These are phyloP conservation scores for Diaprepes abbreviatus DNA, from an alignment of 2,888 invertebrate species.

Conservation along the genomic window DNA sequence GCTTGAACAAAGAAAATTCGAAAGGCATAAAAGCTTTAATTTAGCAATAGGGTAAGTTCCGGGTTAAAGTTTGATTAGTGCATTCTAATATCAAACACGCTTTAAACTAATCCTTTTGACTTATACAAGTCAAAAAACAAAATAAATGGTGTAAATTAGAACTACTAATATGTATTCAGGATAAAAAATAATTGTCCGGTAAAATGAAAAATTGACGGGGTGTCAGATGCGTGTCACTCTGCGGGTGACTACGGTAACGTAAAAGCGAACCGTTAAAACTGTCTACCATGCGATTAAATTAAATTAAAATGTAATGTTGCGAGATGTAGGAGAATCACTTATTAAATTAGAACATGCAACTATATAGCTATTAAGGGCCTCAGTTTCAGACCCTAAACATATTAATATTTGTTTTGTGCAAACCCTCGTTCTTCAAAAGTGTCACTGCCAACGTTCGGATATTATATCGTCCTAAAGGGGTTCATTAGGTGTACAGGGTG, in stretches of 20 bases:
- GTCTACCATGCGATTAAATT: conserved; percentile 60
- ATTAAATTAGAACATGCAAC: conserved; percentile 65
- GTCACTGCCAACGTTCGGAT: conserved; percentile 49
- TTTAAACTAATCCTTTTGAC: background rate
- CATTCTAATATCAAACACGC: background rate
- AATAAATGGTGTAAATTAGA: conserved; percentile 14
- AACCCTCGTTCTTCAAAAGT: conserved; percentile 51
- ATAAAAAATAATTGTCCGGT: conserved; percentile 29
- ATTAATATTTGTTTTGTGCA: conserved; percentile 52
- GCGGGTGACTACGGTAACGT: conserved; percentile 50
- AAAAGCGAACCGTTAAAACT: conserved; percentile 36
- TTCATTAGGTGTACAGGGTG: conserved; percentile 49
- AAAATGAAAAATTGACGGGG: conserved; percentile 40
- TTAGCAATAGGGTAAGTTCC: too few species aligned
- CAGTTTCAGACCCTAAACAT: conserved; percentile 53
- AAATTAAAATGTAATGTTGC: conserved; percentile 65
- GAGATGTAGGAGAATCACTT: conserved; percentile 63
- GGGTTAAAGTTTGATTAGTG: background rate
- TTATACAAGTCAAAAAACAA: background rate
- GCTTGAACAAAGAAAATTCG: too few species aligned
- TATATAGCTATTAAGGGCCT: conserved; percentile 60
- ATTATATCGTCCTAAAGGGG: conserved; percentile 45
- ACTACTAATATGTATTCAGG: background rate
- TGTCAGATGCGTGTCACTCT: conserved; percentile 49
- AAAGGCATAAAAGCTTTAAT: too few species aligned